Evolutionary conservation across 2,113 vertebrate species (phyloP), one percentile per base, ranked within the genome.

Genomic region (Corythornis cristatus): DNA sequence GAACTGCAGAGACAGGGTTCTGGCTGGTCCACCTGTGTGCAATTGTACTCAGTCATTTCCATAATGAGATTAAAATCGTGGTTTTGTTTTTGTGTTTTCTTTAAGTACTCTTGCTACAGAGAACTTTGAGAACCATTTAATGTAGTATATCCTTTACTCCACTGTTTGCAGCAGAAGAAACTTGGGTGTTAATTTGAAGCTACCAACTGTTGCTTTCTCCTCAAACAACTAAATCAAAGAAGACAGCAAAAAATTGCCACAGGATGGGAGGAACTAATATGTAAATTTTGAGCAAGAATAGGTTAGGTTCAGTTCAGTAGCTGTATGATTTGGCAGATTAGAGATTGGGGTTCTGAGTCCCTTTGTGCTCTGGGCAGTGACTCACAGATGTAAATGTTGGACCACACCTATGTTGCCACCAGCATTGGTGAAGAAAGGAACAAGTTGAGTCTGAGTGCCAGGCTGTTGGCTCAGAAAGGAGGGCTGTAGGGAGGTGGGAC

Each of bases 401-500:
- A 33, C 22, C 25, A 0, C 75, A 33, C 89, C 89, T 64, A 0
- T 8, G 0, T 18, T 35, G 72, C 42, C 33, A 2, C 76, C 64
- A 25, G 23, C 51, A 42, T 81, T 66, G 31, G 18, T 18, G 20
- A 11, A 31, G 20, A 65, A 6, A 40, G 26, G 16, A 62, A 25
- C 20, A 11, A 5, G 35, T 0, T 54, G 72, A 8, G 25, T 33
- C 25, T 0, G 1, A 23, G 35, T 21, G 26, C 29, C 37, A 50
- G n/a, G 13, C 17, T 40, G 26, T 31, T 31, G 18, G 40, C 18
- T 50, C 0, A 1, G 45, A 51, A 37, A 46, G 42, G 22, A 18
- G 26, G 33, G 43, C 21, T 51, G 28, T 1, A 33, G 28, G 21
- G 18, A 40, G 28, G 3, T n/a, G 61, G 15, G 10, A 29, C 23